Conservation (phyloP, 2,797 vertebrate species). For the Taenioides sp. region DNA sequence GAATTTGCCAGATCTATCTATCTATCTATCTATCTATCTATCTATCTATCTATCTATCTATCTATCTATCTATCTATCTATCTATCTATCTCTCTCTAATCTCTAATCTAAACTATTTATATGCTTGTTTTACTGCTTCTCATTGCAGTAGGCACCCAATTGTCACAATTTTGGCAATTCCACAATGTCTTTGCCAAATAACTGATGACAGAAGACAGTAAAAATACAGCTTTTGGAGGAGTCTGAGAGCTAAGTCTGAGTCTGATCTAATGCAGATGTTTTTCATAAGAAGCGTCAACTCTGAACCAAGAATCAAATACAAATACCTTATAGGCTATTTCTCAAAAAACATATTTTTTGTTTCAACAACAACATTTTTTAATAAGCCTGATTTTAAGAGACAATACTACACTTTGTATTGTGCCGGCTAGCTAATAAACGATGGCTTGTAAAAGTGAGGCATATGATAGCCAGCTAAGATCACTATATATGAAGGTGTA, state of each 20-base stretch:
- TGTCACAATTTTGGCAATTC: not conserved
- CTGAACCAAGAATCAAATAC: conserved; percentile 11
- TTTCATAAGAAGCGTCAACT: conserved; percentile 11
- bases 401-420: not conserved
- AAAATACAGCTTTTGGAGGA: not conserved
- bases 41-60: too few species aligned
- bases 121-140: not conserved
- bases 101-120: not conserved
- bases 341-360: not conserved
- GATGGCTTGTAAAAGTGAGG: not conserved
- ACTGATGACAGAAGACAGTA: not conserved
- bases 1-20: too few species aligned
- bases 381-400: not conserved
- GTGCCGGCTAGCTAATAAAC: not conserved
- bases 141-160: not conserved
- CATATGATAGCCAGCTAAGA: not conserved
- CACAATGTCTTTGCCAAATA: not conserved
- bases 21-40: too few species aligned
- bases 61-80: too few species aligned
- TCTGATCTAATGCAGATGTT: not conserved
- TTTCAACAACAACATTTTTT: not conserved
- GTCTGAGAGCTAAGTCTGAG: not conserved
- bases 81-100: too few species aligned
- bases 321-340: not conserved
- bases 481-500: not conserved